phyloP scores from a whole-genome alignment of 2,113 vertebrate species.

The Limanda limanda region DNA sequence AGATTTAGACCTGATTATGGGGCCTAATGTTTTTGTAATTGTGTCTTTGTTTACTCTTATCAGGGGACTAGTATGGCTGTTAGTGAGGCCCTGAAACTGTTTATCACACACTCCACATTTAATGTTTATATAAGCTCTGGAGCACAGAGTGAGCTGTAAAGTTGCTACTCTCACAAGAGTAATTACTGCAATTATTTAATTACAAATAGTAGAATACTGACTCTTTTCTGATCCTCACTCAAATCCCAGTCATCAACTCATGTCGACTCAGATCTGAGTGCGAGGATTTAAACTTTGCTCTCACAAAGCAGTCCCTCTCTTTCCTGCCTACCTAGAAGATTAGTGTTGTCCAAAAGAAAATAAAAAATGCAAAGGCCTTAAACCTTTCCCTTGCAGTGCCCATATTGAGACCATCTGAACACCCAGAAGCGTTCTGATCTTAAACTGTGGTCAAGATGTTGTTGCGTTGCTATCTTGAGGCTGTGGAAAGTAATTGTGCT shows the following conservation, averaged over 20 bases:
- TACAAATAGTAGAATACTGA: neutral
- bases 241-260: neutral
- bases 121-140: neutral
- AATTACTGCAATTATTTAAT: neutral
- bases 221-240: neutral
- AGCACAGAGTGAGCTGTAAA: neutral
- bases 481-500: neutral
- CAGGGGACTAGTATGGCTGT: neutral
- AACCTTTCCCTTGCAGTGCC: neutral
- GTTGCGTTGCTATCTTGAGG: neutral
- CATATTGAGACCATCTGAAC: neutral
- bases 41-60: conserved; percentile 25
- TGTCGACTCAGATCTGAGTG: neutral
- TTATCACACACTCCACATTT: neutral
- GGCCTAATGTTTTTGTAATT: conserved; percentile 5
- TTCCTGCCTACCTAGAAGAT: neutral
- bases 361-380: too few species aligned
- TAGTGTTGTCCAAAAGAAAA: neutral
- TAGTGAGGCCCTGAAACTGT: neutral
- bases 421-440: neutral
- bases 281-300: neutral
- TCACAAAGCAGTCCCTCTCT: neutral
- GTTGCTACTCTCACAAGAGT: neutral
- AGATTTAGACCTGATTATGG: conserved; percentile 12
- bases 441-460: neutral